Evolutionary conservation across 1,140 invertebrate genomes (phyloP).

Genomic region (Artemia franciscana): DNA sequence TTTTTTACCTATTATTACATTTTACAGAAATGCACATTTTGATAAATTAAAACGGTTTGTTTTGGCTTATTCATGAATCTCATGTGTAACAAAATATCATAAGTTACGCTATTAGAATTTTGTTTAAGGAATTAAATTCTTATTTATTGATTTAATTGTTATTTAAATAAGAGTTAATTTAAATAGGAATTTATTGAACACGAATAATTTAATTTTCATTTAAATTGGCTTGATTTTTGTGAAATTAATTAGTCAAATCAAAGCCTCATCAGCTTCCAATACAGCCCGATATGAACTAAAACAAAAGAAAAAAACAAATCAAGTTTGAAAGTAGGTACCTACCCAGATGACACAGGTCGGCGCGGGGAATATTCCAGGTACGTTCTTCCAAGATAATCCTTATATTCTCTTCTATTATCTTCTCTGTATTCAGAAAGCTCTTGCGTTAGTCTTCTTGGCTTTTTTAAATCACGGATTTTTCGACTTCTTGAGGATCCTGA

Average conservation of each 20-base stretch:
- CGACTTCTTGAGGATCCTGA: not conserved
- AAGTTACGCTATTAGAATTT: too few species aligned
- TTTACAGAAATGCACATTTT: too few species aligned
- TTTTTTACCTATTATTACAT: too few species aligned
- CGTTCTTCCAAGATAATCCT: conserved; percentile 22
- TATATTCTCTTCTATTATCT: conserved; percentile 23
- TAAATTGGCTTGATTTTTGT: not conserved
- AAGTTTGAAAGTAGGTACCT: not conserved
- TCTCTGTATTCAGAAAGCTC: conserved; percentile 24
- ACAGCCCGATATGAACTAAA: not conserved
- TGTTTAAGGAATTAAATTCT: too few species aligned
- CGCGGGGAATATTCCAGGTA: not conserved
- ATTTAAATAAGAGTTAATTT: too few species aligned
- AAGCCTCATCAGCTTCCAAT: not conserved
- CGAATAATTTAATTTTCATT: not conserved
- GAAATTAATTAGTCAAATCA: not conserved
- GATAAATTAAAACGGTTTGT: too few species aligned
- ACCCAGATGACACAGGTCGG: not conserved
- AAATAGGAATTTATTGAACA: too few species aligned
- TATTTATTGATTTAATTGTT: too few species aligned
- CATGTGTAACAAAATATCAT: too few species aligned
- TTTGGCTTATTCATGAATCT: too few species aligned
- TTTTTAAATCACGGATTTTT: conserved; percentile 1
- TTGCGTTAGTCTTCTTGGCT: conserved; percentile 15
- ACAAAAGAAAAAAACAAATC: not conserved